Evolutionary conservation across 53 echinoderm and acorn worm genomes (phyloP).

Genomic region (Mesocentrotus franciscanus): DNA sequence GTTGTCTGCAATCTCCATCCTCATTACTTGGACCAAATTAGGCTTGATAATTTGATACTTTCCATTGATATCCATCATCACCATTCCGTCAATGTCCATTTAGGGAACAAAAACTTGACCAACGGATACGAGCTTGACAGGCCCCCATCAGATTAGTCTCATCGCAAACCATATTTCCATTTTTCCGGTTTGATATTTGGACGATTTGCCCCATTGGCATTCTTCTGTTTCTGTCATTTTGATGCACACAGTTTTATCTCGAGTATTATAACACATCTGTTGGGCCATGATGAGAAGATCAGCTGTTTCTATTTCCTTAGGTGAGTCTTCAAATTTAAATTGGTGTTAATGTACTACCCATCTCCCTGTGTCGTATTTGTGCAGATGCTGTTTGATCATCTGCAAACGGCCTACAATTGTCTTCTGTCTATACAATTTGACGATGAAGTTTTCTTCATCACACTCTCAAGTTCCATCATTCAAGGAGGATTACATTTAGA

Average conservation of each 20-base stretch:
- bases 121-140: not conserved
- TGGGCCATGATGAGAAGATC: constrained; percentile 74
- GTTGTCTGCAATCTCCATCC: constrained; percentile 8
- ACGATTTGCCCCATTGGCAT: not conserved
- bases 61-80: constrained; percentile 32
- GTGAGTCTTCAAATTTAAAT: constrained; percentile 65
- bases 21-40: constrained; percentile 53
- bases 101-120: constrained; percentile 39
- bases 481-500: not conserved
- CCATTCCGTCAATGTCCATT: constrained; percentile 56
- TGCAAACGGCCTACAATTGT: not conserved
- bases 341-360: not conserved
- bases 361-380: not conserved
- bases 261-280: constrained; percentile 16
- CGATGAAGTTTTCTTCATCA: not conserved
- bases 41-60: constrained; percentile 52
- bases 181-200: not conserved
- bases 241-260: not conserved
- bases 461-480: not conserved
- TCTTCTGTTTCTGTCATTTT: constrained; percentile 46
- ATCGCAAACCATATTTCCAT: constrained; percentile 7
- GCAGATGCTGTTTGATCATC: no score
- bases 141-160: not conserved
- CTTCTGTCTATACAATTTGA: not conserved
- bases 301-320: constrained; percentile 77